Evolutionary conservation across 2,888 invertebrate genomes (phyloP).

Genomic region (Nephrotoma flavescens): DNA sequence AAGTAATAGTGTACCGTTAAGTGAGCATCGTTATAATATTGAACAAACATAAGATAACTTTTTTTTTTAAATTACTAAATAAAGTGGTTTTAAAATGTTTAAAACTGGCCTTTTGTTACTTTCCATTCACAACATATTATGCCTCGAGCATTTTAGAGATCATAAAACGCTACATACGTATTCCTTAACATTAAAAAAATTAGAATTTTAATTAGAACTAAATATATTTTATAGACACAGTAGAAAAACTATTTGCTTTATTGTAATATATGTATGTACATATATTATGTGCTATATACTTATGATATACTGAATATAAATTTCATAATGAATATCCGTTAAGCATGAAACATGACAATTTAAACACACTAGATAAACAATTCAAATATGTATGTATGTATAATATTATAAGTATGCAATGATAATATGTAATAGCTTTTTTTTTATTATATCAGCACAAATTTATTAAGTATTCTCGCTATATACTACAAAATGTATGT

Average conservation of each 20-base stretch:
- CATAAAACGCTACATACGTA: too few species aligned
- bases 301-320: neutral
- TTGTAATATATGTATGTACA: neutral
- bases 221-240: neutral
- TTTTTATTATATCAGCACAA: too few species aligned
- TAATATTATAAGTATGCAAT: neutral
- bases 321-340: neutral
- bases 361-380: neutral
- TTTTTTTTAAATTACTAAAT: too few species aligned
- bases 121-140: too few species aligned
- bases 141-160: too few species aligned
- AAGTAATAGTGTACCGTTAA: too few species aligned
- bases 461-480: too few species aligned
- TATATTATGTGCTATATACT: neutral
- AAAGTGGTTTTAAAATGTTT: too few species aligned
- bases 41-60: too few species aligned
- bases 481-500: neutral
- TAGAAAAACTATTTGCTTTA: neutral
- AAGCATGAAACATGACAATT: neutral
- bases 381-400: neutral
- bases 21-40: too few species aligned
- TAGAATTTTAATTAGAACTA: neutral
- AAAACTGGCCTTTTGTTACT: too few species aligned
- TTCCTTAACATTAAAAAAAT: neutral
- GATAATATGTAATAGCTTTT: too few species aligned